Conservation (phyloP, 2,888 invertebrate species). For the Metacarcinus magister region DNA sequence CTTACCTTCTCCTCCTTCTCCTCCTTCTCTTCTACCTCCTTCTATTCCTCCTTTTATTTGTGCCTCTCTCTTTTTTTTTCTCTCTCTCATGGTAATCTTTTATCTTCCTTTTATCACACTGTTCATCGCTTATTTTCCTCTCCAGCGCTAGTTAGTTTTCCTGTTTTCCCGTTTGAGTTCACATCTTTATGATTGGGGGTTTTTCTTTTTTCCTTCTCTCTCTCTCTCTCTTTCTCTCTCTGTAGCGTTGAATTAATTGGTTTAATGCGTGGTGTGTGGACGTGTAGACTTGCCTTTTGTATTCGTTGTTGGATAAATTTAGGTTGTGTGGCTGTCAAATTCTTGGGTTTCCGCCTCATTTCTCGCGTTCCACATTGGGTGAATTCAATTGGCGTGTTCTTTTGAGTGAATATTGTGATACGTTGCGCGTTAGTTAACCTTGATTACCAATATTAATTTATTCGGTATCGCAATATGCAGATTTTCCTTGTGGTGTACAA, state of each 20-base stretch:
- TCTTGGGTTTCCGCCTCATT: background rate
- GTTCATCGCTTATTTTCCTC: background rate
- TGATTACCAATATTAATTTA: background rate
- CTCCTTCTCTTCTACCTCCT: slow-evolving; percentile 1
- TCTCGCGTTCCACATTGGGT: background rate
- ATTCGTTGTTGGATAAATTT: background rate
- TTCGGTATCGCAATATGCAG: background rate
- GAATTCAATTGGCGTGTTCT: background rate
- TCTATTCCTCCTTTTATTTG: slow-evolving; percentile 53
- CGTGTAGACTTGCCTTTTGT: background rate
- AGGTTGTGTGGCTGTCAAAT: background rate
- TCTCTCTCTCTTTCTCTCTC: background rate
- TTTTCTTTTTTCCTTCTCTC: background rate
- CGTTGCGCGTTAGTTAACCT: background rate
- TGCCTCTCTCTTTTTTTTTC: slow-evolving; percentile 7
- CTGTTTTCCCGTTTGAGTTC: background rate
- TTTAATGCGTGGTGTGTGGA: background rate
- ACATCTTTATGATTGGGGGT: background rate
- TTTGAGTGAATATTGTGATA: background rate
- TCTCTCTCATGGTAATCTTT: background rate
- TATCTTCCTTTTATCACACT: background rate
- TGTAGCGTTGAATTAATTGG: background rate
- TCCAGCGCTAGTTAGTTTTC: background rate
- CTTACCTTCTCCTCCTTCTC: background rate
- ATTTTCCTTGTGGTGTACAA: background rate